A percentile compares a stretch with the other conserved stretches of the same genome.
Evolutionary conservation across 2,797 vertebrate species (phyloP).

Genomic region (Varecia variegata): DNA sequence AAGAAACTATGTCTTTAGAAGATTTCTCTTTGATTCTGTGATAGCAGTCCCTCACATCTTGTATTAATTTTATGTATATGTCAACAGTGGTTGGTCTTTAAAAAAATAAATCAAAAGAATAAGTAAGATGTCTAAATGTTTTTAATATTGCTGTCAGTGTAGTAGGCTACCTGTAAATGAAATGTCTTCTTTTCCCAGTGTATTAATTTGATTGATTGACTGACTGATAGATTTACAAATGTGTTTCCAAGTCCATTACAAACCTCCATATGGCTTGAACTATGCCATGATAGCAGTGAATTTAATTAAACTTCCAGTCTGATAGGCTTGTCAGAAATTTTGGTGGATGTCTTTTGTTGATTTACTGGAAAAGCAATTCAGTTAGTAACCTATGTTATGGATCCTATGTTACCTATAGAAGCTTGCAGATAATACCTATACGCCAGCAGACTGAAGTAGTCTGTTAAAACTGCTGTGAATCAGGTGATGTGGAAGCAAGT

Average conservation of each 20-base stretch:
- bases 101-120: slow-evolving; percentile 78
- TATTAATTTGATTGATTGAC: slow-evolving; percentile 77
- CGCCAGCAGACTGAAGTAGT: slow-evolving; percentile 77
- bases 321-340: slow-evolving; percentile 72
- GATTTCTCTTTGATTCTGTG: slow-evolving; percentile 74
- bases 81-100: slow-evolving; percentile 77
- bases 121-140: slow-evolving; percentile 80
- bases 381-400: slow-evolving; percentile 74
- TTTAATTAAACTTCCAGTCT: slow-evolving; percentile 68
- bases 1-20: slow-evolving; percentile 74
- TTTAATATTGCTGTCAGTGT: slow-evolving; percentile 77
- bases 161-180: slow-evolving; percentile 75
- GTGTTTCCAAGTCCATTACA: slow-evolving; percentile 74
- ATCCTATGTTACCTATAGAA: slow-evolving; percentile 76
- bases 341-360: slow-evolving; percentile 75
- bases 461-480: slow-evolving; percentile 79
- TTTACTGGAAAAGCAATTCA: slow-evolving; percentile 74
- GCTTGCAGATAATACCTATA: slow-evolving; percentile 77
- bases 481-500: slow-evolving; percentile 80
- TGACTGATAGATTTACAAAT: slow-evolving; percentile 74
- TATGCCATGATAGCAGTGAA: slow-evolving; percentile 63
- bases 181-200: slow-evolving; percentile 76
- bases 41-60: slow-evolving; percentile 68
- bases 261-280: slow-evolving; percentile 67
- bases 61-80: slow-evolving; percentile 79